Evolutionary conservation across 2,113 vertebrate species (phyloP).

Genomic region (Phrynosoma blainvillii): DNA sequence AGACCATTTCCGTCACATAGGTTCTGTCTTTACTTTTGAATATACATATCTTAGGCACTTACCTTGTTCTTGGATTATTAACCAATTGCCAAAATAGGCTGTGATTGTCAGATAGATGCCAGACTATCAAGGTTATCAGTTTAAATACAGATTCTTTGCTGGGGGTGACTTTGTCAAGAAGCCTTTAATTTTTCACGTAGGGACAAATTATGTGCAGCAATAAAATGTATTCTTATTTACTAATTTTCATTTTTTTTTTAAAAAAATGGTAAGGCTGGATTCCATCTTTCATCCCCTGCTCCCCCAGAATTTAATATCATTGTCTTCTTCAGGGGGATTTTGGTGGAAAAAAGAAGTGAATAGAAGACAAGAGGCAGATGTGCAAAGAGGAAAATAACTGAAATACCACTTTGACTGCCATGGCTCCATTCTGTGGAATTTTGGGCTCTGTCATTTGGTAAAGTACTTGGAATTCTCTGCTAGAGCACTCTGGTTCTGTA

Average conservation of each 20-base stretch:
- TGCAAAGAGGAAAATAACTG: not conserved
- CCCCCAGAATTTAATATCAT: not conserved
- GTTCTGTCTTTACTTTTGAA: not conserved
- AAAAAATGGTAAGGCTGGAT: not conserved
- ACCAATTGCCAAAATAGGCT: not conserved
- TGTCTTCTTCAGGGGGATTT: not conserved
- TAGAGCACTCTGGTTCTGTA: too few species aligned
- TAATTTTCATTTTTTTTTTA: not conserved
- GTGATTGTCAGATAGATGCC: not conserved
- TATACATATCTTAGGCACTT: not conserved
- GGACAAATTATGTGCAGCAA: constrained; percentile 9
- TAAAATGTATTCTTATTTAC: not conserved
- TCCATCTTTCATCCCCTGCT: not conserved
- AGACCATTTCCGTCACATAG: too few species aligned
- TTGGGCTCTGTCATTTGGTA: too few species aligned
- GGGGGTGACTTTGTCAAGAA: not conserved
- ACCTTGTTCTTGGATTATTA: not conserved
- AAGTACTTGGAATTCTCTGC: too few species aligned
- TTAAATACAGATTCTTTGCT: not conserved
- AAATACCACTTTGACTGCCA: too few species aligned
- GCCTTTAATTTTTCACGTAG: not conserved
- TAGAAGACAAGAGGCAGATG: not conserved
- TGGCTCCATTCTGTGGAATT: too few species aligned
- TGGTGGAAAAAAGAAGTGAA: not conserved
- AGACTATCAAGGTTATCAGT: not conserved